Evolutionary conservation across 2,797 vertebrate genomes (phyloP).

Genomic region (Tinamus major): DNA sequence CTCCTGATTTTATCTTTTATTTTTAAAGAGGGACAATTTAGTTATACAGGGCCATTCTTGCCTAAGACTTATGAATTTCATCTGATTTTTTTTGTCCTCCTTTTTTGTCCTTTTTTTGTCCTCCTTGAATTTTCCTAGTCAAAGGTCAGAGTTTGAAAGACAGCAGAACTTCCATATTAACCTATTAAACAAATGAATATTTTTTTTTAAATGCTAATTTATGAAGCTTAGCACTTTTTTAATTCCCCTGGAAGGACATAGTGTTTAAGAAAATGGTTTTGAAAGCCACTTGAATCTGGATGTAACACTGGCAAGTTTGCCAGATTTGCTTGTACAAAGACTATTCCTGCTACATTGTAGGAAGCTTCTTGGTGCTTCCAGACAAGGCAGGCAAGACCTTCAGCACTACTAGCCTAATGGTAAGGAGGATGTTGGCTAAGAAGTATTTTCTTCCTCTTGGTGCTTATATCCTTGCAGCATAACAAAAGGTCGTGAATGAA

Average conservation of each 20-base stretch:
- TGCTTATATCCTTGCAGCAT: neutral
- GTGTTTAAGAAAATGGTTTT: constrained; percentile 14
- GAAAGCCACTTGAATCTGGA: neutral
- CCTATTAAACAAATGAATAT: constrained; percentile 32
- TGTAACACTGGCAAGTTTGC: neutral
- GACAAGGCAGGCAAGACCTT: neutral
- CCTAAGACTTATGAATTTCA: neutral
- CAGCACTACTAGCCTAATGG: neutral
- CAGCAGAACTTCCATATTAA: constrained; percentile 32
- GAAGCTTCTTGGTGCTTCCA: constrained; percentile 12
- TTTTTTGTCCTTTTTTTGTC: neutral
- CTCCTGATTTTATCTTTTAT: neutral
- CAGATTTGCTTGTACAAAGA: neutral
- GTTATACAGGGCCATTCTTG: neutral
- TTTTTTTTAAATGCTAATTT: neutral
- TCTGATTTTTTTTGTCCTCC: neutral
- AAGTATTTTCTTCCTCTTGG: neutral
- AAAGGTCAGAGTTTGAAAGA: neutral
- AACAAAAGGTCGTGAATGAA: constrained; percentile 12
- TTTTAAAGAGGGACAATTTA: neutral
- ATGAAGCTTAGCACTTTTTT: constrained; percentile 5
- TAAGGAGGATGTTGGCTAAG: neutral
- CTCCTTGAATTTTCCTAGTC: neutral
- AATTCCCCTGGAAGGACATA: neutral
- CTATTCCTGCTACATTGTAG: neutral